phyloP scores from a whole-genome alignment of 2,113 vertebrate species.

The Pygoscelis adeliae region DNA sequence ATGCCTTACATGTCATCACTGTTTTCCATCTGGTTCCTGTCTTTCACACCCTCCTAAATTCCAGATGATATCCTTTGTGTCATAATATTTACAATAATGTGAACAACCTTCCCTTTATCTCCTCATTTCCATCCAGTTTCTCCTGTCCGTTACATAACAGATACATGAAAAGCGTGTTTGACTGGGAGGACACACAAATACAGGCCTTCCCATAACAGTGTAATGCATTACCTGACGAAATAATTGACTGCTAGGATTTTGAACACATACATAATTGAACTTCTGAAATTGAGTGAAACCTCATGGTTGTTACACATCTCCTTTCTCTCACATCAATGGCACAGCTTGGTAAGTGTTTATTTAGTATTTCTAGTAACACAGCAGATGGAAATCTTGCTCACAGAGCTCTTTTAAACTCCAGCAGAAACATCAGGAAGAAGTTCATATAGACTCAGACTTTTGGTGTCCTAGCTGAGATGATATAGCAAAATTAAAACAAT shows the following conservation, averaged over 20 bases:
- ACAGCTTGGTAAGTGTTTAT: background rate
- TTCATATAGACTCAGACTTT: background rate
- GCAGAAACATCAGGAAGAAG: background rate
- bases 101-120: background rate
- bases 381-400: background rate
- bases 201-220: background rate
- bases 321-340: background rate
- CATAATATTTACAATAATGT: slow-evolving; percentile 6
- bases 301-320: background rate
- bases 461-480: background rate
- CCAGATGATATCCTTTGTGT: background rate
- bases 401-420: background rate
- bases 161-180: background rate
- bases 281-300: background rate
- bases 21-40: background rate
- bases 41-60: slow-evolving; percentile 10
- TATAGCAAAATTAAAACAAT: background rate
- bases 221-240: background rate
- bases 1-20: background rate
- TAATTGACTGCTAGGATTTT: background rate
- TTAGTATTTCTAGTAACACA: background rate
- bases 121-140: slow-evolving; percentile 17
- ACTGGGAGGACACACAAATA: background rate
- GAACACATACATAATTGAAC: background rate
- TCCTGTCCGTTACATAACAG: slow-evolving; percentile 9